phyloP scores from a whole-genome alignment of 2,888 invertebrate genomes.

The Cepaea hortensis region DNA sequence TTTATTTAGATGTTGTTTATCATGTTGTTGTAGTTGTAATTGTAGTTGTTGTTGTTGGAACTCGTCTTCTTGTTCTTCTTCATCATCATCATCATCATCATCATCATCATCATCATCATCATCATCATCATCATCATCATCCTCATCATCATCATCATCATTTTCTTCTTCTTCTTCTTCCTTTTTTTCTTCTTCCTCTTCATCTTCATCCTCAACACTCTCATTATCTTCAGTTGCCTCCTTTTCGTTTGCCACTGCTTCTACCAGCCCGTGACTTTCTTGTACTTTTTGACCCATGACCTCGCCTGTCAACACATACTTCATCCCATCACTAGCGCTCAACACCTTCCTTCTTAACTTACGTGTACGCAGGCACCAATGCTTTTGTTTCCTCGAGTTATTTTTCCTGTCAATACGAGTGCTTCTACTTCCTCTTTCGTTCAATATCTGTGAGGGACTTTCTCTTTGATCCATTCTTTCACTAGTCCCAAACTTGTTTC shows the following conservation, averaged over 20 bases:
- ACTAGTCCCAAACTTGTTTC: too few species aligned
- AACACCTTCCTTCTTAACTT: conserved; percentile 30
- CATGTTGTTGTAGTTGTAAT: background rate
- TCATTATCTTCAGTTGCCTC: background rate
- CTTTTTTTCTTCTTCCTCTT: background rate
- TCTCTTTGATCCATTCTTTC: too few species aligned
- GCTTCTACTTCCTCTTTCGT: background rate
- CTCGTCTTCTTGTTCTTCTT: background rate
- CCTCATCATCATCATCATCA: background rate
- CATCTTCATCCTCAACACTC: background rate
- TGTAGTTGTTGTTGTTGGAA: background rate
- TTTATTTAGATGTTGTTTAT: background rate
- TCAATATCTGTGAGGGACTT: too few species aligned
- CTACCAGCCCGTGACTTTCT: background rate
- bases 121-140: background rate
- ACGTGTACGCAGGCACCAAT: conserved; percentile 4
- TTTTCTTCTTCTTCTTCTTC: background rate
- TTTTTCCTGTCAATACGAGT: background rate
- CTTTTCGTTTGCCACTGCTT: background rate
- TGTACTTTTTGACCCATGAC: background rate
- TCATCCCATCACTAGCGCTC: background rate
- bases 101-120: background rate
- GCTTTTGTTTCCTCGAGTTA: background rate
- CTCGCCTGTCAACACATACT: background rate
- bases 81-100: background rate